Evolutionary conservation across 2,888 invertebrate species (phyloP), one percentile per base, ranked within the genome.

Genomic region (Acanthoscelides obtectus): DNA sequence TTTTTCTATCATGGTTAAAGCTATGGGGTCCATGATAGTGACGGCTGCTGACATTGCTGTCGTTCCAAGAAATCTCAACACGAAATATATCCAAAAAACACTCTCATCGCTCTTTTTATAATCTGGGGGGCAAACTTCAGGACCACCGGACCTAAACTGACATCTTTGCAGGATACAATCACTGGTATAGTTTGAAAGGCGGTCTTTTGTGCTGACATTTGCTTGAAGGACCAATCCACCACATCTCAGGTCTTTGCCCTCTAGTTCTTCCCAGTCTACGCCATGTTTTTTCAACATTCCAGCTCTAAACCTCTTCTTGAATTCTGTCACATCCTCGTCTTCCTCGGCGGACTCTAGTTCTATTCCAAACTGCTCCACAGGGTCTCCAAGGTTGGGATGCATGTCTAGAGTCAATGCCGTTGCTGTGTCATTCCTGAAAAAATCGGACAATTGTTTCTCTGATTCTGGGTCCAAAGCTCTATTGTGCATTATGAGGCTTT

Each of bases 11-110:
- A 94, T 92, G 17, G 93, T 93, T 74, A 96, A 86, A 0, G 95
- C 94, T 75, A 95, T 94, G 0, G 96, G 95, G 85, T 96, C 96
- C 90, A 95, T 92, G 71, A 96, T 92, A 17, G 94, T 94, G 0
- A 95, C 93, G n/a, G 94, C 93, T 25, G 94, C 94, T 4, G 93
- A 92, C 81, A 94, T 87, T 90, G 93, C 93, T 4, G 94, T 92
- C 27, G 93, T 94, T 0, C 93, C 95, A 79, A 94, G 86, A 77
- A 96, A 92, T 81, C 95, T 87, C 74, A 96, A 81, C 70, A 91
- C 85, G 83, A 96, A 94, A 83, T 96, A 96, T 73, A 93, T 88
- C 90, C 94, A 95, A 82, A 96, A 96, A 0, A 93, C 90, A 77
- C 89, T 90, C 80, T 92, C 92, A 75, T 92, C 92, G 72, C 92